Base-by-base conservation (phyloP, 2,797 vertebrate genomes). In the Molossus molossus region DNA sequence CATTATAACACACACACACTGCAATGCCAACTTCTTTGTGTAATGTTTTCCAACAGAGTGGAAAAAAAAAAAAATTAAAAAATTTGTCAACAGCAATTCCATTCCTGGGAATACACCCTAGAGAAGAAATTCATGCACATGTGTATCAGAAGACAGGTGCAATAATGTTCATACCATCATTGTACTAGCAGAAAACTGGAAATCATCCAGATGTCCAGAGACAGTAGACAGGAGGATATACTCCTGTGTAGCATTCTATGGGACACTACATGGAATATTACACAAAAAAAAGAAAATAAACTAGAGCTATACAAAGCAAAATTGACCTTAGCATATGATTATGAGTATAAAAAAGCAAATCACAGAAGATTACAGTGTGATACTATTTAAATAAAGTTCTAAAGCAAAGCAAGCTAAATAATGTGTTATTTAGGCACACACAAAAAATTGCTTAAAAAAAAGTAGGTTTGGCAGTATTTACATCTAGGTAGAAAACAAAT, bases 271-370 rank as follows among this genome's bases (percentile, higher is more conserved):
- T 21, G 45, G n/a, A 90, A 72, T 73, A 88, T 50, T 90, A 93
- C 4, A 88, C 11, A 87, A 90, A 93, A 93, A 45, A 88, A 40
- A 92, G 21, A 95, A 96, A 97, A 82, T 83, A 60, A 96, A 80
- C 27, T 73, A 83, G 60, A 95, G 72, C 48, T 73, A 1, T 12
- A 48, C 53, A 87, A 9, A 91, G 45, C 6, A 91, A 93, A 91
- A 70, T 0, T 70, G 14, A 77, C 50, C 37, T 69, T 77, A 79
- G 53, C 76, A 75, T 94, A 58, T 11, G 60, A 82, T 83, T 55
- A 73, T 75, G 57, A 91, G 3, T 79, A 77, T 48, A 82, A 58
- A 93, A 95, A 93, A 85, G n/a, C 45, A 94, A 91, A 17, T 67
- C 53, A 55, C 45, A 88, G n/a, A 87, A 55, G 17, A 33, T 93